Evolutionary conservation across 2,888 invertebrate species (phyloP).

Genomic region (Synanthedon andrenaeformis): DNA sequence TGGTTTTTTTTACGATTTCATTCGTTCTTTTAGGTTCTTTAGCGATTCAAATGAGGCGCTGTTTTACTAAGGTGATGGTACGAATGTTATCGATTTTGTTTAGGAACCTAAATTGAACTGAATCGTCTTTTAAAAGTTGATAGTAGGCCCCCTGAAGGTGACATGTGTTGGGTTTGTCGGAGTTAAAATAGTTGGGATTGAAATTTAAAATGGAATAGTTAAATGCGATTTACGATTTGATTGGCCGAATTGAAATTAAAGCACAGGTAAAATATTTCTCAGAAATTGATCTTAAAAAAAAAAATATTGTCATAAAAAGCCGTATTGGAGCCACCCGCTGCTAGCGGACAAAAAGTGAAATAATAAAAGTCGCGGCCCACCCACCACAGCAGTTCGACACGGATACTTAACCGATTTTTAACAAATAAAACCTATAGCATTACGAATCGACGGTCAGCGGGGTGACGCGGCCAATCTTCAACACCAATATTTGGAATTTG

Average conservation of each 20-base stretch:
- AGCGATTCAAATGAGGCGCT: too few relatives aligned
- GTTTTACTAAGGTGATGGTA: too few relatives aligned
- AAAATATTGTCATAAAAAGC: constrained; percentile 64
- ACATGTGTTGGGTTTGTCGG: too few relatives aligned
- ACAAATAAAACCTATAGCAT: constrained; percentile 71
- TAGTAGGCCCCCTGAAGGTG: too few relatives aligned
- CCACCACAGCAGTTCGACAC: constrained; percentile 65
- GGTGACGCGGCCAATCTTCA: constrained; percentile 27
- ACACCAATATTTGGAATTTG: constrained; percentile 16
- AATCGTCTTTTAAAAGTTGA: too few relatives aligned
- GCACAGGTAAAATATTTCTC: constrained; percentile 53
- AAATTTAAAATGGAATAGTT: too few relatives aligned
- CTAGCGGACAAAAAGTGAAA: constrained; percentile 64
- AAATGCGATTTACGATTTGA: constrained; percentile 51
- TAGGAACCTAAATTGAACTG: too few relatives aligned
- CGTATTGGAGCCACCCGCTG: constrained; percentile 62
- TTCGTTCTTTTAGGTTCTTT: too few relatives aligned
- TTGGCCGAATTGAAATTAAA: constrained; percentile 55
- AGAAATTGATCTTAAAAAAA: constrained; percentile 29
- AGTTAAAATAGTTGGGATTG: too few relatives aligned
- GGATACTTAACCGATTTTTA: constrained; percentile 71
- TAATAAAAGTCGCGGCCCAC: constrained; percentile 66
- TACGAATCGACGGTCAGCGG: constrained; percentile 58
- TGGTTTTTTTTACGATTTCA: too few relatives aligned
- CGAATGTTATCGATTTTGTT: too few relatives aligned